Percentiles rank a stretch among this genome's conserved stretches.
Conservation (phyloP, 2,797 vertebrate species). For the Dryobates pubescens region DNA sequence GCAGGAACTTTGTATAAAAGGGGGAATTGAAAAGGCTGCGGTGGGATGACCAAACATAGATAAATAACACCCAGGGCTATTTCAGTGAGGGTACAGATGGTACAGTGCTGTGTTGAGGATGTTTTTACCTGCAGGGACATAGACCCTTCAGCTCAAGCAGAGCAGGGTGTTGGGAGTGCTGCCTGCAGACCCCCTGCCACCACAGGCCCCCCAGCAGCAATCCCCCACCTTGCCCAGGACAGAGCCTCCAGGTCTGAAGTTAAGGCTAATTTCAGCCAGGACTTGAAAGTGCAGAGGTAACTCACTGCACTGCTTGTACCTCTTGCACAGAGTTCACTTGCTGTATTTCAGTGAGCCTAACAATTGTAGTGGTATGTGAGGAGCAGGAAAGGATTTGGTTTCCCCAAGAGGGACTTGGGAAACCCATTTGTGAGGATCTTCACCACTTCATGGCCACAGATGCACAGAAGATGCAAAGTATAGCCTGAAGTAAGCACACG, state of each 20-base stretch:
- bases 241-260: fast-evolving
- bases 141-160: background rate
- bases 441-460: fast-evolving
- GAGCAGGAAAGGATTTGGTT: background rate
- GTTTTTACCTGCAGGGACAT: background rate
- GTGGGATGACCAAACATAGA: background rate
- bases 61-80: fast-evolving
- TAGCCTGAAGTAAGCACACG: fast-evolving
- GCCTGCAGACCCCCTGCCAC: background rate
- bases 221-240: background rate
- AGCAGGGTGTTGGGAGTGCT: background rate
- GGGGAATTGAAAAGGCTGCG: no score
- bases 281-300: background rate
- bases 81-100: background rate
- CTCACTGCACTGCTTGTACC: background rate
- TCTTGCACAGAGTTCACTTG: background rate
- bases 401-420: background rate
- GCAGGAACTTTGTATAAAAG: background rate
- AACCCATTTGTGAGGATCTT: background rate
- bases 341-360: background rate
- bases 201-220: fast-evolving
- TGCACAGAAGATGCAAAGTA: fast-evolving
- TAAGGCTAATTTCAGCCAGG: background rate
- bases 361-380: fast-evolving
- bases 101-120: fast-evolving